A percentile compares a stretch with the other conserved stretches of the same genome.
These are phyloP conservation scores for Stigmatopora nigra DNA, from an alignment of 2,113 vertebrate genomes.

Conservation along the genomic window DNA sequence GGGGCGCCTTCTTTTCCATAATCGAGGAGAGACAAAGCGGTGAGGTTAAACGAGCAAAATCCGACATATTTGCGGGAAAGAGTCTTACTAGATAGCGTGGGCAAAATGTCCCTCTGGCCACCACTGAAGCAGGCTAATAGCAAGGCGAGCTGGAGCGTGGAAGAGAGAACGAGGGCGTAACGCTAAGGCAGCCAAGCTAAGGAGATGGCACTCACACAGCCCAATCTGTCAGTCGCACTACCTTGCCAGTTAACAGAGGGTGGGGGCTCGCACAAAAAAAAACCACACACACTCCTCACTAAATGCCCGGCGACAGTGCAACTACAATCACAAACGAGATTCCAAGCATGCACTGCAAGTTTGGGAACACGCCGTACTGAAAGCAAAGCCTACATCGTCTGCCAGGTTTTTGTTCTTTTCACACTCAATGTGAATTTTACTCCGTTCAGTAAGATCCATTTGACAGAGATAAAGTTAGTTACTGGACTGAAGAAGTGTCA, in stretches of 20 bases:
- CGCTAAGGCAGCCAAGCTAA: slow-evolving; percentile 47
- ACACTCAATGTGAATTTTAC: not conserved
- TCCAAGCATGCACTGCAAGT: slow-evolving; percentile 29
- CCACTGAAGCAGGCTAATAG: slow-evolving; percentile 34
- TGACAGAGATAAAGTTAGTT: slow-evolving; percentile 8
- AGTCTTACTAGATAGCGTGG: slow-evolving; percentile 29
- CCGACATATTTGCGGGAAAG: slow-evolving; percentile 32
- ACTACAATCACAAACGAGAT: slow-evolving; percentile 29
- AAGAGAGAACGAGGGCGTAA: slow-evolving; percentile 33
- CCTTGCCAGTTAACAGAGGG: slow-evolving; percentile 57
- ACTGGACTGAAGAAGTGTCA: not conserved
- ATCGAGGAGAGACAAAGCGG: not conserved
- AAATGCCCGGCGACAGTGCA: slow-evolving; percentile 50
- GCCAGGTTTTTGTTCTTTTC: not conserved
- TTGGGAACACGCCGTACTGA: slow-evolving; percentile 42
- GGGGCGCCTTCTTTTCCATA: not conserved
- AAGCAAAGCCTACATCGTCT: slow-evolving; percentile 2
- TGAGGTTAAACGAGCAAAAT: too few relatives aligned
- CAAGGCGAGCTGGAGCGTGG: slow-evolving; percentile 32
- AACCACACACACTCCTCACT: slow-evolving; percentile 44
- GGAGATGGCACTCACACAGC: slow-evolving; percentile 61
- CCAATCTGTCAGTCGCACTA: slow-evolving; percentile 69
- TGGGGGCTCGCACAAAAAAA: slow-evolving; percentile 49
- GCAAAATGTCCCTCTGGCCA: slow-evolving; percentile 42
- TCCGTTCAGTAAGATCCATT: not conserved